A percentile compares a stretch with the other conserved stretches of the same genome.
These are phyloP conservation scores for Sorex araneus DNA, from an alignment of 2,113 vertebrate species.

Conservation along the genomic window DNA sequence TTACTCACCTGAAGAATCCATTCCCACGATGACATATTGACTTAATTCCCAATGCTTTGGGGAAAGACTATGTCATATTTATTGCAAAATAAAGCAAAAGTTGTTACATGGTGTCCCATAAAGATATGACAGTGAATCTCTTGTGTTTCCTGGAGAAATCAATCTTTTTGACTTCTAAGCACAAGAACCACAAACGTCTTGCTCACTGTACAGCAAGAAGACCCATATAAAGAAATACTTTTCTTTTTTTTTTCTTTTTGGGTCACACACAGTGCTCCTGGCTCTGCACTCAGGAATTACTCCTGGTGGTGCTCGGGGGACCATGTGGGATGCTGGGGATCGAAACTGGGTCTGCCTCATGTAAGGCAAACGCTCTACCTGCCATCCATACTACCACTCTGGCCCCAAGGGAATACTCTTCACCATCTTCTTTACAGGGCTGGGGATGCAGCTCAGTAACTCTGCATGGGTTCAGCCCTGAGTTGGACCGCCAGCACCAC, in stretches of 20 bases:
- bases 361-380: too few species aligned
- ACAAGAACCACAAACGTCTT: not conserved
- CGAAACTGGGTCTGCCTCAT: too few species aligned
- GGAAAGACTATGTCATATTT: not conserved
- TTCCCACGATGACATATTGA: not conserved
- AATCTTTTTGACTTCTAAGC: not conserved
- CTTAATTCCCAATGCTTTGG: not conserved
- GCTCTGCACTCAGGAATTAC: too few species aligned
- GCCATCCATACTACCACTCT: too few species aligned
- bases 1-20: constrained; percentile 1
- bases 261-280: too few species aligned
- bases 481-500: too few species aligned
- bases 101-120: not conserved
- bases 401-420: not conserved
- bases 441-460: not conserved
- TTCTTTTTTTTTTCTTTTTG: too few species aligned
- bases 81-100: not conserved
- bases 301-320: too few species aligned
- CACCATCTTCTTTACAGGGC: not conserved
- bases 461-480: too few species aligned
- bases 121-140: constrained; percentile 3
- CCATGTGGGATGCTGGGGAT: too few species aligned
- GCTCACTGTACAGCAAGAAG: constrained; percentile 2
- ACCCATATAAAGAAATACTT: not conserved
- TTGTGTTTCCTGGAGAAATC: not conserved